phyloP scores from a whole-genome alignment of 2,113 vertebrate species.

The Xenotilapia caudafasciata region DNA sequence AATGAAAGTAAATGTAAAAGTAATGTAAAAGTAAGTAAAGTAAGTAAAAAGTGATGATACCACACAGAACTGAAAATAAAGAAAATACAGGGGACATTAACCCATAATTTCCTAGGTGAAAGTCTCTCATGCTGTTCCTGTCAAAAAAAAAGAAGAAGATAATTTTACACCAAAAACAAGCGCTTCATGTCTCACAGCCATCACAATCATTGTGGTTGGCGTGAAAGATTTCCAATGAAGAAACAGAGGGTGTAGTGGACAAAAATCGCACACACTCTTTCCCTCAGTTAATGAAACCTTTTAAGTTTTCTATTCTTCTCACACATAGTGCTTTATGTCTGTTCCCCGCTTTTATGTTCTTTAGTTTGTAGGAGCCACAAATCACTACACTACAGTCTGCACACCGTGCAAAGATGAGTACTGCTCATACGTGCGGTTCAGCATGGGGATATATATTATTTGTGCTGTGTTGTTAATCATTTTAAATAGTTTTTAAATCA shows the following conservation, averaged over 20 bases:
- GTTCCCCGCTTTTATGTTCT: conserved; percentile 24
- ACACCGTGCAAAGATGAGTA: background rate
- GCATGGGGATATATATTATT: background rate
- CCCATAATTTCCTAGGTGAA: background rate
- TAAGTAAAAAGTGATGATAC: background rate
- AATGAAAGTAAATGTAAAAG: background rate
- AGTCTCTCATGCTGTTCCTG: background rate
- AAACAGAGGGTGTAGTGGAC: background rate
- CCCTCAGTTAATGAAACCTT: conserved; percentile 31
- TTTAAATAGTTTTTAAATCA: background rate
- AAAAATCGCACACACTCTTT: background rate
- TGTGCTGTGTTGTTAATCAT: background rate
- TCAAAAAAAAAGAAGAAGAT: background rate
- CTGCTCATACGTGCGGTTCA: background rate
- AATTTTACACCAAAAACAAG: background rate
- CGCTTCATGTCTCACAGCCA: background rate
- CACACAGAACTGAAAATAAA: background rate
- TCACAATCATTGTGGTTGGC: background rate
- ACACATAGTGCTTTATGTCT: conserved; percentile 31
- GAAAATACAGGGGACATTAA: background rate
- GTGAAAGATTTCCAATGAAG: background rate
- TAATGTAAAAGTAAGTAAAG: background rate
- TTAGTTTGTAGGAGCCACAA: conserved; percentile 10
- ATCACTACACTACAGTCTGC: conserved; percentile 7
- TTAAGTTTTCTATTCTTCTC: conserved; percentile 22